Evolutionary conservation across 2,888 invertebrate species (phyloP), one percentile per base, ranked within the genome.

Genomic region (Stenurella melanura): DNA sequence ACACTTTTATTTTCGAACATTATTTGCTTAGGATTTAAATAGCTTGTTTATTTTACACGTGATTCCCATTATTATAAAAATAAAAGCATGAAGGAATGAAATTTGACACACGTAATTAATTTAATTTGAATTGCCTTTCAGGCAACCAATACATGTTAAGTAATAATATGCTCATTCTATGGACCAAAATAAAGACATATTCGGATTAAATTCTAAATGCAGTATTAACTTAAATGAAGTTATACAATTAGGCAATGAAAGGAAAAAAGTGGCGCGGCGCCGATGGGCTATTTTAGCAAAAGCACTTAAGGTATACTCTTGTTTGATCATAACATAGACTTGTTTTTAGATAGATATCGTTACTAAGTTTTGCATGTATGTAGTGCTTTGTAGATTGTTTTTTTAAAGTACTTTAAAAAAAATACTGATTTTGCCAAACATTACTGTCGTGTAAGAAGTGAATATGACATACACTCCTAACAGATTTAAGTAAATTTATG

Each of bases 271-370:
- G 80, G 94, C 94, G 21, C 91, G 93, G 78, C 91, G 92, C 86
- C 92, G 94, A 83, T 94, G 94, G 94, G 92, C 92, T 78, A 92
- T 94, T 66, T 89, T 94, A 83, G 94, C 94, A 73, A 92, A 93
- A 82, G 94, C 93, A 61, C 87, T 94, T 80, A 90, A 90, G 89
- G 90, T 90, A 89, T 74, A 75, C 71, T 72, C 34, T n/a, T 80
- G 83, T 84, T 83, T 93, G 81, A 89, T 84, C 58, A 26, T 69
- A 73, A 77, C 66, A 69, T 73, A 64, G 56, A 74, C 60, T 69
- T 67, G 18, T 78, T 73, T 75, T 73, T 67, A 74, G 60, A 58
- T 76, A 69, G 54, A 64, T 69, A 68, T 70, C 15, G 42, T 57
- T 68, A 63, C 30, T 56, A 74, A 72, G 56, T 69, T 69, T 18